Evolutionary conservation across 2,888 invertebrate genomes (phyloP).

Genomic region (Philereme vetulata): DNA sequence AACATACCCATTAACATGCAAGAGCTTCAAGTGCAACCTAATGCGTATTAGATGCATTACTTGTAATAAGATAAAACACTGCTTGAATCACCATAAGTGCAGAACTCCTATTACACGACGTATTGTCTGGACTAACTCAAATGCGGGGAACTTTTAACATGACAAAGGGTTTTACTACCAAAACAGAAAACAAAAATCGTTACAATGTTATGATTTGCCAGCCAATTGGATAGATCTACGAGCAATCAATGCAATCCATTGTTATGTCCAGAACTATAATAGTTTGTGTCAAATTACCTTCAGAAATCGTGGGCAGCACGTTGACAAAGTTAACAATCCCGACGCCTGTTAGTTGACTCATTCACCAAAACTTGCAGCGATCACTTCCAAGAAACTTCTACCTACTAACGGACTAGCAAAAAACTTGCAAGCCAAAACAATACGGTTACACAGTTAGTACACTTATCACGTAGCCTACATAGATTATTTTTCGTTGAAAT

Average conservation of each 20-base stretch:
- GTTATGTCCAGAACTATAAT: constrained; percentile 29
- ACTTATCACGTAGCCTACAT: constrained; percentile 74
- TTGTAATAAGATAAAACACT: constrained; percentile 57
- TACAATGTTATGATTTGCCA: constrained; percentile 29
- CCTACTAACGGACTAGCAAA: constrained; percentile 49
- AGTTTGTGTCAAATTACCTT: constrained; percentile 61
- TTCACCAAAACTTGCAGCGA: constrained; percentile 72
- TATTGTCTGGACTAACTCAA: constrained; percentile 16
- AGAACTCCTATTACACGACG: constrained; percentile 40
- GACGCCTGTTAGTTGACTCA: constrained; percentile 82
- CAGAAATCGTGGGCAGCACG: constrained; percentile 80
- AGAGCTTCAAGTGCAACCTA: constrained; percentile 38
- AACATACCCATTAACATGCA: constrained; percentile 35
- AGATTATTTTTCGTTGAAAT: constrained; percentile 61
- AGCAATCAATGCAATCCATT: constrained; percentile 24
- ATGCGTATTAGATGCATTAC: constrained; percentile 46
- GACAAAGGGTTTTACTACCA: constrained; percentile 16
- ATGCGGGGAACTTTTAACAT: not conserved
- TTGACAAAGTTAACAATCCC: constrained; percentile 80
- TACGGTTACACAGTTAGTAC: constrained; percentile 65
- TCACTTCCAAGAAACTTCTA: constrained; percentile 63
- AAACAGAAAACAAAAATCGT: constrained; percentile 16
- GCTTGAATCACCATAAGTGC: constrained; percentile 61
- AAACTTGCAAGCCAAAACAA: constrained; percentile 55
- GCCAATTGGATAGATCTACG: constrained; percentile 22